These are phyloP conservation scores for Acrocephalus kingi DNA, from an alignment of 2,113 vertebrate species.

Conservation along the genomic window DNA sequence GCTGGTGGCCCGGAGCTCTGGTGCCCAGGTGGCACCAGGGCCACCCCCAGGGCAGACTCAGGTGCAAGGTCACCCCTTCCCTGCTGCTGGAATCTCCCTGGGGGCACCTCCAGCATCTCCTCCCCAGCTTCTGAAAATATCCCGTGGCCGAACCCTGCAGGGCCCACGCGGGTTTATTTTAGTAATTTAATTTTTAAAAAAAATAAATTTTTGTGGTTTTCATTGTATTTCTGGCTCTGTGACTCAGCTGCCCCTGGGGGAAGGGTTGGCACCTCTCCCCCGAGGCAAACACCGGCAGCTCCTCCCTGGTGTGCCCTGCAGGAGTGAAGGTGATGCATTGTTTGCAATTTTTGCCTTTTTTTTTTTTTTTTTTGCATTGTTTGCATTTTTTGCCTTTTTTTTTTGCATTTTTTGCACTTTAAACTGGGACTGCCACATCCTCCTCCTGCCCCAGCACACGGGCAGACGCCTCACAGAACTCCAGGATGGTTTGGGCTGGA, in stretches of 20 bases:
- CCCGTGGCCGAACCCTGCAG: background rate
- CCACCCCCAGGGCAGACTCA: background rate
- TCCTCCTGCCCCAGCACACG: fast-evolving
- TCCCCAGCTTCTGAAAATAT: background rate
- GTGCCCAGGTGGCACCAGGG: background rate
- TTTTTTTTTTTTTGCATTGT: too few species aligned
- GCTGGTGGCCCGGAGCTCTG: too few species aligned
- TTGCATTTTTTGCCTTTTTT: too few species aligned
- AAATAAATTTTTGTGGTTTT: background rate
- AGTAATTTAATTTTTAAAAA: fast-evolving
- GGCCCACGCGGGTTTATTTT: fast-evolving
- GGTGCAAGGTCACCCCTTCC: background rate
- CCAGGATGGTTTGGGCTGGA: background rate
- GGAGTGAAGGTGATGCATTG: background rate
- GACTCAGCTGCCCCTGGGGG: background rate
- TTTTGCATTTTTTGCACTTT: too few species aligned
- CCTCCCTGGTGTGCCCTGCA: background rate
- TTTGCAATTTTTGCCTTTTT: too few species aligned
- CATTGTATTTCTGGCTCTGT: background rate
- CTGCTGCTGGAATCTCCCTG: background rate
- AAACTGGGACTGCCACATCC: fast-evolving
- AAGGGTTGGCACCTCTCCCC: background rate
- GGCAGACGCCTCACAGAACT: fast-evolving
- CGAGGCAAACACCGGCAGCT: background rate
- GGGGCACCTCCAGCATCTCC: background rate